Evolutionary conservation across 2,797 vertebrate species (phyloP).

Genomic region (Myotis findleyi): DNA sequence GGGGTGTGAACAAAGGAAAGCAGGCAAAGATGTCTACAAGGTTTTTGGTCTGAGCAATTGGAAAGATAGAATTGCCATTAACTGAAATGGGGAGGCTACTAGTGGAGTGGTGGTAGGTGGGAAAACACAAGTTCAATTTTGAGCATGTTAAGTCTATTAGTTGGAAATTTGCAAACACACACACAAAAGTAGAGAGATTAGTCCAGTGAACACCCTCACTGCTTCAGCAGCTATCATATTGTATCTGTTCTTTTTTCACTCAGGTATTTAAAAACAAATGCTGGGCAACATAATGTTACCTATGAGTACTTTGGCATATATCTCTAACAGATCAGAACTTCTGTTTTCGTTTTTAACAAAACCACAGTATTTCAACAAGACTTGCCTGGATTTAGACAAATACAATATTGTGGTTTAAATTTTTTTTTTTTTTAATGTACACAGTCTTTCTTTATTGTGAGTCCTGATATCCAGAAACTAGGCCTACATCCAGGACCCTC

Average conservation of each 20-base stretch:
- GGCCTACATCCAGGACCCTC: background rate
- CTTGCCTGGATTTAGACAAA: conserved; percentile 28
- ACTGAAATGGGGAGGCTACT: background rate
- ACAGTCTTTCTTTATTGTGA: conserved; percentile 65
- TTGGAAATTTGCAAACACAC: conserved; percentile 19
- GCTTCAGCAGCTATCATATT: background rate
- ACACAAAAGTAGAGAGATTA: background rate
- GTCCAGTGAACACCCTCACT: background rate
- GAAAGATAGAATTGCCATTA: background rate
- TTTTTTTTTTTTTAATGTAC: background rate
- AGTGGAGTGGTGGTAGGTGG: background rate
- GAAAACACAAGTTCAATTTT: background rate
- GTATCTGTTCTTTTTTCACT: background rate
- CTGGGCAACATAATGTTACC: background rate
- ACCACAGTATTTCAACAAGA: background rate
- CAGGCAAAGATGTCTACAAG: background rate
- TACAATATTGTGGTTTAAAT: background rate
- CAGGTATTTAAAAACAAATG: conserved; percentile 39
- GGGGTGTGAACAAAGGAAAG: conserved; percentile 19
- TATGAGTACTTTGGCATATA: background rate
- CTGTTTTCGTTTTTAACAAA: conserved; percentile 39
- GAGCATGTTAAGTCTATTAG: background rate
- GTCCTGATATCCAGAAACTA: conserved; percentile 14
- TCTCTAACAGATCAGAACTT: background rate
- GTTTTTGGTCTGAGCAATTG: background rate